Evolutionary conservation across 1,140 invertebrate species (phyloP).

Genomic region (Hycleus phaleratus): DNA sequence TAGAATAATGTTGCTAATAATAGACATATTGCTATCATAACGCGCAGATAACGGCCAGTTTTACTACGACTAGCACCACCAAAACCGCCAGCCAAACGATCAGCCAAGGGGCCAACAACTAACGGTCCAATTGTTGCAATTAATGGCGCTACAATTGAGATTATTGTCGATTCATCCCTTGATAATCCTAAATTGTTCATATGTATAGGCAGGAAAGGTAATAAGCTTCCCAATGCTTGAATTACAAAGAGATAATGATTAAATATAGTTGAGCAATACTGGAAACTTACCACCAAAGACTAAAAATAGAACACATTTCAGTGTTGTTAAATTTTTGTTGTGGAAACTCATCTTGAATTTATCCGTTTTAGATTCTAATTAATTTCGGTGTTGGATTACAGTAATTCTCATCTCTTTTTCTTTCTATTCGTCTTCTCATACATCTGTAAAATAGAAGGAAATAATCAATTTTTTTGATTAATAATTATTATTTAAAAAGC

Average conservation of each 20-base stretch:
- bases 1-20: conserved; percentile 60
- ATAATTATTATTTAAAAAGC: too few relatives aligned
- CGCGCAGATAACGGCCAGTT: conserved; percentile 48
- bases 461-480: too few relatives aligned
- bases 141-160: conserved; percentile 65
- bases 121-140: conserved; percentile 62
- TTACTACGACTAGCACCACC: conserved; percentile 39
- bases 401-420: background rate
- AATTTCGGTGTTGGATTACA: background rate
- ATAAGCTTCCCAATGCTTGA: conserved; percentile 63
- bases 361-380: conserved; percentile 1
- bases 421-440: conserved; percentile 4
- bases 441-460: background rate
- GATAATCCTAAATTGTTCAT: conserved; percentile 63
- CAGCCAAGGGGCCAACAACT: conserved; percentile 59
- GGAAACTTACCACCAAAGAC: conserved; percentile 45
- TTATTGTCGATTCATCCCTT: conserved; percentile 57
- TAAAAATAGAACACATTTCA: conserved; percentile 47
- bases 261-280: background rate
- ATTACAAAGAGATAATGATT: too few relatives aligned
- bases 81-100: conserved; percentile 47
- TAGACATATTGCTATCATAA: conserved; percentile 60
- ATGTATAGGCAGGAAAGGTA: conserved; percentile 66
- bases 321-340: conserved; percentile 43
- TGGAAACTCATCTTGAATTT: conserved; percentile 10